Evolutionary conservation across 2,888 invertebrate genomes (phyloP).

Genomic region (Lobophora halterata): DNA sequence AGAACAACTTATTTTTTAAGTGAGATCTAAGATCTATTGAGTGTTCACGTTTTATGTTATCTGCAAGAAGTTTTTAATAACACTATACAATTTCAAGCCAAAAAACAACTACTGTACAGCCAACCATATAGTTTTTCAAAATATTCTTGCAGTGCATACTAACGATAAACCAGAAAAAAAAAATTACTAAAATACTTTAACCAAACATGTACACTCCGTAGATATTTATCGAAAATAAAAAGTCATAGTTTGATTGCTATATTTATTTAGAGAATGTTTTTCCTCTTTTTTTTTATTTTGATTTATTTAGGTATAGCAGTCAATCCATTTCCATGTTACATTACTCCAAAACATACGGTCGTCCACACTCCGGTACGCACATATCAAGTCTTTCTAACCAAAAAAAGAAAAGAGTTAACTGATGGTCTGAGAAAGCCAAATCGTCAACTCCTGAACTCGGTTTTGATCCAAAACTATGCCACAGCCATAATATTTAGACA

Average conservation of each 20-base stretch:
- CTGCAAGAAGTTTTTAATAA: conserved; percentile 40
- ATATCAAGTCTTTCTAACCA: conserved; percentile 73
- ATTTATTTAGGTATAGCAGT: conserved; percentile 39
- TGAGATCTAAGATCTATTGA: conserved; percentile 56
- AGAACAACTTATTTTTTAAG: conserved; percentile 73
- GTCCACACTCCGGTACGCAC: conserved; percentile 78
- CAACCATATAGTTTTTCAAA: conserved; percentile 59
- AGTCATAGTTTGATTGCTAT: conserved; percentile 44
- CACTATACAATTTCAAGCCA: conserved; percentile 67
- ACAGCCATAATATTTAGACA: too few species aligned
- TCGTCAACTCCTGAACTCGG: too few species aligned
- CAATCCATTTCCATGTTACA: conserved; percentile 39
- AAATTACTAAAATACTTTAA: conserved; percentile 5
- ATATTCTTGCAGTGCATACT: conserved; percentile 40
- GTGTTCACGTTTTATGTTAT: conserved; percentile 43
- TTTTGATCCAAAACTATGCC: too few species aligned
- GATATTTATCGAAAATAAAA: conserved; percentile 47
- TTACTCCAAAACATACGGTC: conserved; percentile 54
- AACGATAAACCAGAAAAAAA: conserved; percentile 4
- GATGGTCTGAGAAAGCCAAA: too few species aligned
- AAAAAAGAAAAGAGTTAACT: conserved; percentile 69
- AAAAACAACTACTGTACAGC: conserved; percentile 73
- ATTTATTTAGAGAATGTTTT: conserved; percentile 10
- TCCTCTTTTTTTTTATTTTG: conserved; percentile 6
- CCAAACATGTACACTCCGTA: conserved; percentile 45